Base-by-base conservation (phyloP, 2,888 invertebrate species). In the Drosophila longiperda region DNA sequence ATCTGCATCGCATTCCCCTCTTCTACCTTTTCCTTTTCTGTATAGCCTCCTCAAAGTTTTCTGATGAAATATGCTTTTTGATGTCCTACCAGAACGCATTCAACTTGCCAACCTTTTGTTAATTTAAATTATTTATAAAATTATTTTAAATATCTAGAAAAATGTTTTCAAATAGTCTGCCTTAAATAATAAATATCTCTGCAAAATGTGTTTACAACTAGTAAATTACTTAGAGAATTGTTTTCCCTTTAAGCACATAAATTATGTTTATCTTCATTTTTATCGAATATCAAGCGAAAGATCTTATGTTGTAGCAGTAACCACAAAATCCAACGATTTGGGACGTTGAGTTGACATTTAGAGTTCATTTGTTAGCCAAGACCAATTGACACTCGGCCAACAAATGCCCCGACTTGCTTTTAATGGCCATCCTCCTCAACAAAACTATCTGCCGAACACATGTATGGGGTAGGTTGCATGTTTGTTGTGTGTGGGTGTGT, bases 1-100 rank as follows among this genome's bases (percentile, higher is more conserved):
- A 4, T 86, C 65, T 7, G 90, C 81, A 80, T 92, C 83, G 52
- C 17, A 0, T 11, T 32, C 9, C 0, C 0, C 8, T 17, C 7
- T 0, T 7, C 0, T 1, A 15, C 0, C 0, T 32, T 6, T 3
- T 34, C 1, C 11, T 40, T 0, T 8, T 6, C 26, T 34, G 23
- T 17, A 66, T 8, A 23, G 65, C 63, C 11, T 60, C 34, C 4
- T 80, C 42, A 40, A 40, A 78, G 73, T 71, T 36, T 81, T 73
- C 0, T 66, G 29, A 0, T 55, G 48, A 33, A 89, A 89, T 0
- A 73, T 78, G 0, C 61, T 34, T 1, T 80, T 66, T 1, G 78
- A 65, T 65, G 61, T 73, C 52, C 38, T 68, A 55, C 15, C 65
- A 15, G 9, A 67, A 66, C 36, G 69, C 61, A 50, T 77, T 74